Evolutionary conservation across 2,888 invertebrate genomes (phyloP), one percentile per base, ranked within the genome.

Genomic region (Entomobrya proxima): DNA sequence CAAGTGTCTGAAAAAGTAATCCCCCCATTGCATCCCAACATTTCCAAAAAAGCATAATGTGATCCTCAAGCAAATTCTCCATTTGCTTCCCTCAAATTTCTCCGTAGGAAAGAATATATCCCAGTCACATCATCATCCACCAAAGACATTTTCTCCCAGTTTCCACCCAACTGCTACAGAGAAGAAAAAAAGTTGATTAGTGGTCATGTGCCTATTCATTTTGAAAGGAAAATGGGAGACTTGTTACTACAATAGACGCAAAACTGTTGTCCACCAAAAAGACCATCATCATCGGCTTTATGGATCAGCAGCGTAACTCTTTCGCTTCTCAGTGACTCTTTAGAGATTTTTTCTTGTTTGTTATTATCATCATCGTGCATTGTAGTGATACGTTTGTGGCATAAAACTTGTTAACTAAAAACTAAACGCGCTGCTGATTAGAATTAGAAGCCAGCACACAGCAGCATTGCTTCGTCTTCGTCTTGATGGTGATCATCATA

Each of bases 1-100:
- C 83, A 37, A 77, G 76, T 64, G 83, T 74, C 21, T 27, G 35
- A 55, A 32, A 30, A 58, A n/a, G n/a, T n/a, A n/a, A n/a, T n/a
- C n/a, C n/a, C n/a, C n/a, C n/a, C n/a, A n/a, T n/a, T n/a, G n/a
- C n/a, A n/a, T n/a, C n/a, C n/a, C n/a, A n/a, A n/a, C n/a, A n/a
- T n/a, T n/a, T n/a, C n/a, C n/a, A n/a, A n/a, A n/a, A n/a, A n/a
- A n/a, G n/a, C n/a, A n/a, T n/a, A n/a, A n/a, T n/a, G n/a, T n/a
- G n/a, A n/a, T n/a, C n/a, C n/a, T n/a, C n/a, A n/a, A n/a, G n/a
- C n/a, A n/a, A n/a, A n/a, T n/a, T n/a, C n/a, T n/a, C n/a, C n/a
- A n/a, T n/a, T n/a, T n/a, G n/a, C n/a, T n/a, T n/a, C n/a, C n/a
- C n/a, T n/a, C n/a, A n/a, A n/a, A n/a, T n/a, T n/a, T n/a, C n/a